Evolutionary conservation across 2,797 vertebrate genomes (phyloP).

Genomic region (Propithecus deckenii): DNA sequence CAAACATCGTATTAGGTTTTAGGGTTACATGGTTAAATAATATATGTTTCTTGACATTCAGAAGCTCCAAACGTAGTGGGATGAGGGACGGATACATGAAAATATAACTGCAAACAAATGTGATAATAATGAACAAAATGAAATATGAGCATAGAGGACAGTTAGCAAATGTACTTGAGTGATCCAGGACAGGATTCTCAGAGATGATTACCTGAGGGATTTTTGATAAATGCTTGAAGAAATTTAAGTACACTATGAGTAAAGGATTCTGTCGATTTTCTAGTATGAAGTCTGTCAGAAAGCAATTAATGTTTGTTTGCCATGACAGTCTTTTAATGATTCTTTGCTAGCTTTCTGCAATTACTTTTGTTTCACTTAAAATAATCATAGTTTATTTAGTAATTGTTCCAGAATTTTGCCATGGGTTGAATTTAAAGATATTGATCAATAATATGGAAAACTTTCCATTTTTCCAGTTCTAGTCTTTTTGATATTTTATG

Average conservation of each 20-base stretch:
- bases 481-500: background rate
- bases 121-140: background rate
- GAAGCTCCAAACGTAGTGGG: background rate
- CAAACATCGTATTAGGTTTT: background rate
- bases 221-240: conserved; percentile 34
- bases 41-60: background rate
- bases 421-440: background rate
- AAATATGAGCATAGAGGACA: background rate
- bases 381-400: background rate
- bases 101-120: background rate
- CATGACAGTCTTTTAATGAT: background rate
- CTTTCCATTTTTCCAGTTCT: background rate
- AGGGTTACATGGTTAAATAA: background rate
- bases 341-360: background rate
- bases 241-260: background rate
- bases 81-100: background rate
- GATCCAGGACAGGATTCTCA: background rate
- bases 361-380: conserved; percentile 26
- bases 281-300: conserved; percentile 10
- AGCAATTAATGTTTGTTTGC: background rate
- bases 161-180: background rate
- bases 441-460: background rate
- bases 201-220: background rate
- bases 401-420: background rate
- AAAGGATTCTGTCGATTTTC: background rate